Percentiles rank a stretch among this genome's conserved stretches.
Conservation (phyloP, 2,888 invertebrate genomes). For the Brachylomia viminalis region DNA sequence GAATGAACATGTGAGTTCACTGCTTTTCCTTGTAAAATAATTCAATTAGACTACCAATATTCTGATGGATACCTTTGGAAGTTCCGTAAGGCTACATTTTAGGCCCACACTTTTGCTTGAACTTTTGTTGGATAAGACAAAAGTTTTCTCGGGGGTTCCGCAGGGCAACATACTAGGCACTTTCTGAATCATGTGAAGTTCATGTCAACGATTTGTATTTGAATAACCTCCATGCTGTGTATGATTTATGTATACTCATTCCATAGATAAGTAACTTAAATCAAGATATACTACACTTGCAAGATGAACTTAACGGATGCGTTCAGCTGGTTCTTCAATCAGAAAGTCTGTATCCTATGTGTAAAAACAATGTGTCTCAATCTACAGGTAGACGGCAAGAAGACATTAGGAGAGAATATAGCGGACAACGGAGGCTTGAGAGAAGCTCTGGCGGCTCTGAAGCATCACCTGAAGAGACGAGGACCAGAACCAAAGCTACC, state of each 20-base stretch:
- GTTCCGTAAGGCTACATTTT: background rate
- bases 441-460: constrained; percentile 93
- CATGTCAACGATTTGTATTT: background rate
- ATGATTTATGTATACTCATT: background rate
- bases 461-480: constrained; percentile 87
- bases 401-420: constrained; percentile 95
- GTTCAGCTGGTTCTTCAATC: background rate
- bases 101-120: background rate
- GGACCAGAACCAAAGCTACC: constrained; percentile 92
- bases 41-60: background rate
- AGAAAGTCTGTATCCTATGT: background rate
- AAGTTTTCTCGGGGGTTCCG: background rate
- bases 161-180: background rate
- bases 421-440: constrained; percentile 96
- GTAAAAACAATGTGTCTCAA: background rate
- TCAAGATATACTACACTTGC: background rate
- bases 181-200: background rate
- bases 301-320: background rate
- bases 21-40: background rate
- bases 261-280: background rate
- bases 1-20: constrained; percentile 90
- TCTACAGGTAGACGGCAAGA: constrained; percentile 92
- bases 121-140: too few relatives aligned
- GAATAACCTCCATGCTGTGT: background rate
- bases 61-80: background rate